These are phyloP conservation scores for Octodon degus DNA, from an alignment of 2,113 vertebrate species.

Conservation along the genomic window DNA sequence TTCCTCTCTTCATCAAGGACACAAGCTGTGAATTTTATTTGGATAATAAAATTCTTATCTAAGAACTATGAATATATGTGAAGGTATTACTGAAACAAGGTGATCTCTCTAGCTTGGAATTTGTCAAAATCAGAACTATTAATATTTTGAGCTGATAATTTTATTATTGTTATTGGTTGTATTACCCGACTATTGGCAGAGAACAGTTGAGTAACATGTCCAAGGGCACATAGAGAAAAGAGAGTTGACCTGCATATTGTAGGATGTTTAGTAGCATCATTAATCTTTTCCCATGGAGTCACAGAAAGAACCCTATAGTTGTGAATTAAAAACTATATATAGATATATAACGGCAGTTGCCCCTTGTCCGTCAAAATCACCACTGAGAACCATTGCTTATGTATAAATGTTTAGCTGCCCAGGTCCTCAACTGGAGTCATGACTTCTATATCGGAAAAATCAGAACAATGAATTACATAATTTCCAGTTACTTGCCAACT, in stretches of 20 bases:
- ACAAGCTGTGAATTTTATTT: background rate
- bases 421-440: background rate
- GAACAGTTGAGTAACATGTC: background rate
- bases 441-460: background rate
- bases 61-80: background rate
- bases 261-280: background rate
- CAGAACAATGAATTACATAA: background rate
- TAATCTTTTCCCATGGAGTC: background rate
- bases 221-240: background rate
- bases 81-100: background rate
- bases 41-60: background rate
- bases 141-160: background rate
- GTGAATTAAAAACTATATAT: background rate
- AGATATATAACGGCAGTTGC: background rate
- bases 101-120: background rate
- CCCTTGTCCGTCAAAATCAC: background rate
- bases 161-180: background rate
- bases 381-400: background rate
- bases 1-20: background rate
- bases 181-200: background rate
- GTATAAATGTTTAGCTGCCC: background rate
- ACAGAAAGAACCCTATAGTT: background rate
- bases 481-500: background rate
- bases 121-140: background rate
- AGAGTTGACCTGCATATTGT: background rate